Evolutionary conservation across 2,113 vertebrate species (phyloP).

Genomic region (Rhinolophus sinicus): DNA sequence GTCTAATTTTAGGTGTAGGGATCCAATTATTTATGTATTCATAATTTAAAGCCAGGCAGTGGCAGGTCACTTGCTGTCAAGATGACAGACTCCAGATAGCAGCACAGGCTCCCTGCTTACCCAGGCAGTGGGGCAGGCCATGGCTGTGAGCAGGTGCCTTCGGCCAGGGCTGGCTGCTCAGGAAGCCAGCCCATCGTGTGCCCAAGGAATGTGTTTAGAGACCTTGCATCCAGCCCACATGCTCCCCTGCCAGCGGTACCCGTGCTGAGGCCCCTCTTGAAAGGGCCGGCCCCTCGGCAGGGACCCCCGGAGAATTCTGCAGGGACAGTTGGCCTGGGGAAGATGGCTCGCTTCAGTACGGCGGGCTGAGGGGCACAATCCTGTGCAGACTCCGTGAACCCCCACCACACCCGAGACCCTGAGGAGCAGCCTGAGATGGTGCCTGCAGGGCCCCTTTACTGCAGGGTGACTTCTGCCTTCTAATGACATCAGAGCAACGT

Average conservation of each 20-base stretch:
- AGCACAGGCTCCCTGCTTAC: not conserved
- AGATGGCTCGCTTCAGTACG: rapidly evolving
- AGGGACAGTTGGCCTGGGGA: rapidly evolving
- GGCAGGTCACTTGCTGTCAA: not conserved
- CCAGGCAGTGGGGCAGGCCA: rapidly evolving
- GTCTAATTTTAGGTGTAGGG: not conserved
- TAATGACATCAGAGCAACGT: rapidly evolving
- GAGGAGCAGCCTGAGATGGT: rapidly evolving
- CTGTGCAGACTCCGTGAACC: rapidly evolving
- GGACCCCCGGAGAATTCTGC: rapidly evolving
- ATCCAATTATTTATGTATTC: not conserved
- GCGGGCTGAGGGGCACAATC: not conserved
- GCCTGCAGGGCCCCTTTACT: not conserved
- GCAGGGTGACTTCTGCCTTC: not conserved
- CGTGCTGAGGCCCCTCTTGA: rapidly evolving
- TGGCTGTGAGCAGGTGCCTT: not conserved
- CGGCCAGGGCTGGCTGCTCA: rapidly evolving
- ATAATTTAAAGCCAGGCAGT: not conserved
- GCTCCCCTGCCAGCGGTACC: not conserved
- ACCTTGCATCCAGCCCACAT: rapidly evolving
- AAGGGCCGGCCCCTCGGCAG: rapidly evolving
- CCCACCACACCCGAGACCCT: rapidly evolving
- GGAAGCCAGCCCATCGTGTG: rapidly evolving
- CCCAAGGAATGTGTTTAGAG: rapidly evolving
- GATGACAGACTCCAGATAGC: too few species aligned